phyloP scores from a whole-genome alignment of 2,797 vertebrate genomes.

The Arvicola amphibius region DNA sequence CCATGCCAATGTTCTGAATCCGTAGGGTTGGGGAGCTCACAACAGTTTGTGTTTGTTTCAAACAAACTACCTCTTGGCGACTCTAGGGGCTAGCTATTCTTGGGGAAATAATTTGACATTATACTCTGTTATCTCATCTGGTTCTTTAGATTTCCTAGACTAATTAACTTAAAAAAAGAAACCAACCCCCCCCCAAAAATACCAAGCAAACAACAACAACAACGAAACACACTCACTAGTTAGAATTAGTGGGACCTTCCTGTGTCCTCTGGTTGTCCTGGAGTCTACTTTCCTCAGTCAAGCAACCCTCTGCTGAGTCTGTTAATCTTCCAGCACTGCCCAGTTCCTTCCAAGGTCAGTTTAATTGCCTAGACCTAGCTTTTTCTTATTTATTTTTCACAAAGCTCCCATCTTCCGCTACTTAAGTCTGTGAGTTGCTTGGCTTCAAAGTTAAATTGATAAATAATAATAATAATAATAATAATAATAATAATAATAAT shows the following conservation, averaged over 20 bases:
- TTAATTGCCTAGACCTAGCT: background rate
- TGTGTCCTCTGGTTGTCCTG: background rate
- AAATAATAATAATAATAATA: background rate
- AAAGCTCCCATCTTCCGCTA: background rate
- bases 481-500: background rate
- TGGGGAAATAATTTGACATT: background rate
- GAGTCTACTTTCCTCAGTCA: background rate
- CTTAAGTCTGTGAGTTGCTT: background rate
- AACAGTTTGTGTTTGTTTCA: background rate
- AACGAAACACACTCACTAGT: background rate
- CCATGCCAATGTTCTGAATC: background rate
- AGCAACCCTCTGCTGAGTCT: background rate
- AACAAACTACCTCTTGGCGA: background rate
- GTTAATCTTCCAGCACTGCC: background rate
- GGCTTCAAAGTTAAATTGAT: background rate
- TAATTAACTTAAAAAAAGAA: background rate
- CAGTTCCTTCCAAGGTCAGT: background rate
- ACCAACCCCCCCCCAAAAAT: fast-evolving
- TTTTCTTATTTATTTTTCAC: background rate
- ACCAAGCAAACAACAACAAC: too few species aligned
- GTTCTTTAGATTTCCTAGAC: slow-evolving; percentile 7
- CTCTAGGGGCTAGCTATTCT: background rate
- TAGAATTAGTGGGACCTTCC: background rate
- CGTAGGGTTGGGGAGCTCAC: background rate
- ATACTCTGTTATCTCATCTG: background rate